A percentile compares a stretch with the other conserved stretches of the same genome.
phyloP scores from a whole-genome alignment of 2,113 vertebrate genomes.

The Butastur rufipennis region DNA sequence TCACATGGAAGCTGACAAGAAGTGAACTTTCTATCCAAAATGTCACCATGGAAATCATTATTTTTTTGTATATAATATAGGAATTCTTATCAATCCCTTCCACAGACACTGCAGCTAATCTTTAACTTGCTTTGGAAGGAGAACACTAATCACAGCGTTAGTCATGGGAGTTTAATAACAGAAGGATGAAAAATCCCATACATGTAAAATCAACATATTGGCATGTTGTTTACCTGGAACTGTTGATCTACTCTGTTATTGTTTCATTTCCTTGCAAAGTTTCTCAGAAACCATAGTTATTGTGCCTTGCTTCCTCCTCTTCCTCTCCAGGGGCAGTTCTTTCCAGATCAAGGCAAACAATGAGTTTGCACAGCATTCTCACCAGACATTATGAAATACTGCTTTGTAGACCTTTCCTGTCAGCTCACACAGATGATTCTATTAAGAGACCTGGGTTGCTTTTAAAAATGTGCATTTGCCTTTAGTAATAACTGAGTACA shows the following conservation, averaged over 20 bases:
- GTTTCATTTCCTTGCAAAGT: slow-evolving; percentile 48
- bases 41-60: not conserved
- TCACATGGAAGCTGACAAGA: not conserved
- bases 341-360: slow-evolving; percentile 34
- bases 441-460: not conserved
- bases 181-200: slow-evolving; percentile 26
- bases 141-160: not conserved
- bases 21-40: not conserved
- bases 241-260: not conserved
- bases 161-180: not conserved
- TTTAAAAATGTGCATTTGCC: not conserved
- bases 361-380: slow-evolving; percentile 27
- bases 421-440: not conserved
- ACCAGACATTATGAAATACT: not conserved
- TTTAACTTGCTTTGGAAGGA: not conserved
- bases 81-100: not conserved
- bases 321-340: slow-evolving; percentile 27
- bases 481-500: not conserved
- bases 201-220: not conserved
- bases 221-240: slow-evolving; percentile 20
- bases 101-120: not conserved
- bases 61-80: not conserved
- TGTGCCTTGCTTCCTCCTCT: slow-evolving; percentile 48
- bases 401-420: slow-evolving; percentile 8
- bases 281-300: slow-evolving; percentile 13